Percentiles rank a stretch among this genome's conserved stretches.
Conservation (phyloP, 1,140 invertebrate genomes). For the Campoletis sonorensis region DNA sequence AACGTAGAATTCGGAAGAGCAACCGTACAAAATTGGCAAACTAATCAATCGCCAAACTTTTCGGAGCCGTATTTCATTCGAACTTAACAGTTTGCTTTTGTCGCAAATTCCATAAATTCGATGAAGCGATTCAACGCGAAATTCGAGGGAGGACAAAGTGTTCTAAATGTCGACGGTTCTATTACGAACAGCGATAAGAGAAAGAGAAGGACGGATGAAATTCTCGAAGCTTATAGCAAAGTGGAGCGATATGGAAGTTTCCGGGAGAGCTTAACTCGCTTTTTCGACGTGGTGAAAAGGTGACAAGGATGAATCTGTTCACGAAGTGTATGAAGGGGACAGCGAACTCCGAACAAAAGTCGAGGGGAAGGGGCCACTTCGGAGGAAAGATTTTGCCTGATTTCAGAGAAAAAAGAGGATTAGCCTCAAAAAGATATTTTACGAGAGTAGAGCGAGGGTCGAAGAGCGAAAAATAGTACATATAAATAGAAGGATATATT, state of each 20-base stretch:
- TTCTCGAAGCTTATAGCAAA: background rate
- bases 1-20: background rate
- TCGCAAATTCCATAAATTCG: constrained; percentile 16
- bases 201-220: background rate
- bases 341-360: constrained; percentile 3
- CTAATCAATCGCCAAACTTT: no score
- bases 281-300: background rate
- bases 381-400: constrained; percentile 7
- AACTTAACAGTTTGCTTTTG: constrained; percentile 8
- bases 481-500: background rate
- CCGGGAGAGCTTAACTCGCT: background rate
- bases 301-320: constrained; percentile 7
- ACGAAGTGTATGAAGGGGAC: background rate
- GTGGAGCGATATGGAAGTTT: background rate
- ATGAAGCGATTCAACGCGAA: constrained; percentile 22
- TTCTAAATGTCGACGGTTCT: background rate
- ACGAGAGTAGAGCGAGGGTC: background rate
- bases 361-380: background rate
- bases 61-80: background rate
- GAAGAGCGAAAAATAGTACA: background rate
- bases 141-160: background rate
- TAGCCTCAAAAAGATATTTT: background rate
- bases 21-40: background rate
- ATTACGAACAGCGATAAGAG: background rate
- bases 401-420: constrained; percentile 11